phyloP scores from a whole-genome alignment of 2,113 vertebrate species.

The Caranx melampygus region DNA sequence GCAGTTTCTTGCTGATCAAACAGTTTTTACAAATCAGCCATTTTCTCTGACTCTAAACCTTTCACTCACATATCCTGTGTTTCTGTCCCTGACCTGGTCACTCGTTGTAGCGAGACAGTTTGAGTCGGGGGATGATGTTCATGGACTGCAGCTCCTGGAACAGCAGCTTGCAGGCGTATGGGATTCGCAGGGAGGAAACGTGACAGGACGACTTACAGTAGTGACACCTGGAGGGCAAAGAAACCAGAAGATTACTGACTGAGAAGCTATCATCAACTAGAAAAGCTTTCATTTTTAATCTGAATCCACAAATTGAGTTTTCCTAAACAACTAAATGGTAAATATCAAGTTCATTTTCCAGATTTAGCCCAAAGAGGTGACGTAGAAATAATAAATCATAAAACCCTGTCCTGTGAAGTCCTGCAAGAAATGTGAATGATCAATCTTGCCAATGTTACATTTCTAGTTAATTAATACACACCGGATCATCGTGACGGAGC shows the following conservation, averaged over 20 bases:
- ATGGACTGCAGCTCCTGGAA: slow-evolving; percentile 99
- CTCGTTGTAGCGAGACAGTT: slow-evolving; percentile 96
- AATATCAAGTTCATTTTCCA: too few species aligned
- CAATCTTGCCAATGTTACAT: too few species aligned
- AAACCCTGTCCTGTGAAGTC: too few species aligned
- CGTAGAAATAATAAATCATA: too few species aligned
- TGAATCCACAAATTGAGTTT: too few species aligned
- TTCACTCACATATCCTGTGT: slow-evolving; percentile 34
- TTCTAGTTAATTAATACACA: too few species aligned
- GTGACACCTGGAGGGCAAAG: slow-evolving; percentile 89
- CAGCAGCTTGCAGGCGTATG: slow-evolving; percentile 97
- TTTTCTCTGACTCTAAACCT: slow-evolving; percentile 19
- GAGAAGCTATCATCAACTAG: not conserved
- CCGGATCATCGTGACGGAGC: too few species aligned
- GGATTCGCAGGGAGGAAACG: slow-evolving; percentile 95
- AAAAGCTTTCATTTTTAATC: too few species aligned
- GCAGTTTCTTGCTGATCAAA: not conserved
- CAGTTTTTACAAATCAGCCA: not conserved
- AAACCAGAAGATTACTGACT: not conserved
- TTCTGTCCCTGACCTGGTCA: slow-evolving; percentile 62
- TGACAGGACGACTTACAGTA: slow-evolving; percentile 98
- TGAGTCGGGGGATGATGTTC: slow-evolving; percentile 98
- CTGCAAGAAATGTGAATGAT: too few species aligned
- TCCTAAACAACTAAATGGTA: too few species aligned
- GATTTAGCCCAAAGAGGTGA: too few species aligned